Percentiles rank a stretch among this genome's conserved stretches.
These are phyloP conservation scores for Scartelaos histophorus DNA, from an alignment of 2,113 vertebrate genomes.

Conservation along the genomic window DNA sequence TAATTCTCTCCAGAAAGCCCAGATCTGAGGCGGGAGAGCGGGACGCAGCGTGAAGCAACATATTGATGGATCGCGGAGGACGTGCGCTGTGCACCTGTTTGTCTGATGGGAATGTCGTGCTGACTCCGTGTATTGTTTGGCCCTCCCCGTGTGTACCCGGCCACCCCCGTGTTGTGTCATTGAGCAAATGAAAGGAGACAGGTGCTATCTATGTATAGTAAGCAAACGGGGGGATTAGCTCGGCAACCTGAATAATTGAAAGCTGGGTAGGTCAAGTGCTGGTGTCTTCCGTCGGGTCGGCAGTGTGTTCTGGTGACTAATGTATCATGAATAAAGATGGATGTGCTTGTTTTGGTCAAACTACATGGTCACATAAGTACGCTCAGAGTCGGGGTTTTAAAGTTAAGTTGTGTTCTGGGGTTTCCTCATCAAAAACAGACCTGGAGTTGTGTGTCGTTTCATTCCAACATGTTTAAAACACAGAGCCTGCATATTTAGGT, in stretches of 20 bases:
- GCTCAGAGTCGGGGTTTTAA: neutral
- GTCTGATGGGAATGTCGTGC: slow-evolving; percentile 35
- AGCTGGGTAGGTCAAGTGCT: neutral
- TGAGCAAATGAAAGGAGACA: slow-evolving; percentile 26
- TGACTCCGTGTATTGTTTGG: slow-evolving; percentile 28
- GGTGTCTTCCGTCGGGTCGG: neutral
- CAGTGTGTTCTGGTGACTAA: neutral
- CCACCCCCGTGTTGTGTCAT: slow-evolving; percentile 8
- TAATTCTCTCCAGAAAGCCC: slow-evolving; percentile 40
- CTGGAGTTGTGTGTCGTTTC: too few species aligned
- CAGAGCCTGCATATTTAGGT: too few species aligned
- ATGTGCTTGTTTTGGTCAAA: neutral
- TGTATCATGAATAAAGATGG: slow-evolving; percentile 8
- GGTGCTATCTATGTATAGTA: slow-evolving; percentile 9
- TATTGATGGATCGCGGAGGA: slow-evolving; percentile 28
- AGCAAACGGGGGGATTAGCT: slow-evolving; percentile 16
- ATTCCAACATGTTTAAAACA: too few species aligned
- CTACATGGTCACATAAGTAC: neutral
- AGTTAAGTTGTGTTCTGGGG: neutral
- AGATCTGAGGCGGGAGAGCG: slow-evolving; percentile 31
- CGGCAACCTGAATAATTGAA: slow-evolving; percentile 4
- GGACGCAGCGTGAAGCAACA: slow-evolving; percentile 30
- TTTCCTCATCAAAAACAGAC: too few species aligned
- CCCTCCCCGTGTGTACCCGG: slow-evolving; percentile 14
- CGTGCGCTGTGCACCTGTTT: slow-evolving; percentile 19